A percentile compares a stretch with the other conserved stretches of the same genome.
These are phyloP conservation scores for Troides oblongomaculatus DNA, from an alignment of 2,888 invertebrate genomes.

Conservation along the genomic window DNA sequence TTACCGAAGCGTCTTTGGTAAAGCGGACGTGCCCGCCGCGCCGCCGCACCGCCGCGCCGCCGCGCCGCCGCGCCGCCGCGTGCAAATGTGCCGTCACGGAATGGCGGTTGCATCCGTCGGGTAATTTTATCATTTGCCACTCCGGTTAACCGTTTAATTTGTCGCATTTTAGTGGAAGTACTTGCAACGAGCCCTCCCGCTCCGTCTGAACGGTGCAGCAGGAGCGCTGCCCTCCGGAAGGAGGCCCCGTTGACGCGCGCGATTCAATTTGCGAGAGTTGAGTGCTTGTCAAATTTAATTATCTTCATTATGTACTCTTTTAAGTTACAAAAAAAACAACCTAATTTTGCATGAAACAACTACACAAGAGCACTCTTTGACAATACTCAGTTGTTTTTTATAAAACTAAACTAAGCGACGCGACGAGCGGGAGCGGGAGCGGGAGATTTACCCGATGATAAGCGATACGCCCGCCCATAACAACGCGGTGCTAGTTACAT, in stretches of 20 bases:
- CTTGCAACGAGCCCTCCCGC: conserved; percentile 7
- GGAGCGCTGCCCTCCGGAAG: conserved; percentile 10
- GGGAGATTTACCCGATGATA: too few relatives aligned
- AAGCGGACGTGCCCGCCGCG: too few relatives aligned
- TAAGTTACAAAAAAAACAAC: too few relatives aligned
- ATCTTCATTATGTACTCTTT: background rate
- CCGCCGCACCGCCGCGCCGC: too few relatives aligned
- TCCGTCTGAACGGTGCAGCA: conserved; percentile 5
- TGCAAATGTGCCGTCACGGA: background rate
- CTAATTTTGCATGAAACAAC: too few relatives aligned
- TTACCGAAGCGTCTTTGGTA: too few relatives aligned
- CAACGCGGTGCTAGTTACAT: too few relatives aligned
- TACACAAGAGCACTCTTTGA: too few relatives aligned
- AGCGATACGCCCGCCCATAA: too few relatives aligned
- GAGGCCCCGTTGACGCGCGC: conserved; percentile 4
- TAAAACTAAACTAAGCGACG: too few relatives aligned
- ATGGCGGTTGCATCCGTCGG: conserved; percentile 29
- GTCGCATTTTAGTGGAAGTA: conserved; percentile 10
- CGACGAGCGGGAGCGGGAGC: too few relatives aligned
- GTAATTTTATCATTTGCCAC: conserved; percentile 11
- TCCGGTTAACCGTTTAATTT: conserved; percentile 15
- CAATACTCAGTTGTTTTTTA: too few relatives aligned
- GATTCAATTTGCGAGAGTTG: conserved; percentile 5
- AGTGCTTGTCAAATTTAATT: conserved; percentile 11
- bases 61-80: background rate